A percentile compares a stretch with the other conserved stretches of the same genome.
These are phyloP conservation scores for Ornithorhynchus anatinus DNA, from an alignment of 2,113 vertebrate species.

Conservation along the genomic window DNA sequence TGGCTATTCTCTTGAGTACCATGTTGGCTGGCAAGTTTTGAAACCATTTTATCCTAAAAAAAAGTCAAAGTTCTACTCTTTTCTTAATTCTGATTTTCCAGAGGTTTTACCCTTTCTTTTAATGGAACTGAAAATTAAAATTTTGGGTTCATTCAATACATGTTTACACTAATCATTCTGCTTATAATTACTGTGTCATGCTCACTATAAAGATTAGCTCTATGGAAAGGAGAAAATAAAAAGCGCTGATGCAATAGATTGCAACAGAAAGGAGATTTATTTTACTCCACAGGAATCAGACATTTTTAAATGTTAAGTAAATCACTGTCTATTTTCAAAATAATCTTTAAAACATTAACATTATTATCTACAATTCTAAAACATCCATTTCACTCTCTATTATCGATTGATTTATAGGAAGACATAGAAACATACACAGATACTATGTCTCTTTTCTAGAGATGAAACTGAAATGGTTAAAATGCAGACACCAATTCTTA, in stretches of 20 bases:
- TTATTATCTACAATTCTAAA: no score
- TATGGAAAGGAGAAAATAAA: neutral
- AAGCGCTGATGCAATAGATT: no score
- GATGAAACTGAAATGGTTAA: neutral
- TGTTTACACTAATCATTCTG: neutral
- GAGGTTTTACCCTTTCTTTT: neutral
- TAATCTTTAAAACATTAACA: no score
- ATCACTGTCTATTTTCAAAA: no score
- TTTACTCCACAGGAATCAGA: neutral
- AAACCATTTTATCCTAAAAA: neutral
- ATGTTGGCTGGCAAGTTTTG: neutral
- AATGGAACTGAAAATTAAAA: neutral
- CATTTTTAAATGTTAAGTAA: no score
- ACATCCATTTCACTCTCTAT: no score
- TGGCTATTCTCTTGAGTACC: neutral
- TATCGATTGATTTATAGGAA: no score
- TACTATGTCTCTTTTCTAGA: neutral
- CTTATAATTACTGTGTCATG: neutral
- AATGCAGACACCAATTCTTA: conserved; percentile 48
- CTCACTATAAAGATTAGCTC: neutral
- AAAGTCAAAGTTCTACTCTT: neutral
- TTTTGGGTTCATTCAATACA: neutral
- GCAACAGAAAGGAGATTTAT: no score
- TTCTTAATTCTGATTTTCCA: neutral
- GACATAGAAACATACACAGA: no score